Evolutionary conservation across 2,113 vertebrate species (phyloP).

Genomic region (Brienomyrus longianalis): DNA sequence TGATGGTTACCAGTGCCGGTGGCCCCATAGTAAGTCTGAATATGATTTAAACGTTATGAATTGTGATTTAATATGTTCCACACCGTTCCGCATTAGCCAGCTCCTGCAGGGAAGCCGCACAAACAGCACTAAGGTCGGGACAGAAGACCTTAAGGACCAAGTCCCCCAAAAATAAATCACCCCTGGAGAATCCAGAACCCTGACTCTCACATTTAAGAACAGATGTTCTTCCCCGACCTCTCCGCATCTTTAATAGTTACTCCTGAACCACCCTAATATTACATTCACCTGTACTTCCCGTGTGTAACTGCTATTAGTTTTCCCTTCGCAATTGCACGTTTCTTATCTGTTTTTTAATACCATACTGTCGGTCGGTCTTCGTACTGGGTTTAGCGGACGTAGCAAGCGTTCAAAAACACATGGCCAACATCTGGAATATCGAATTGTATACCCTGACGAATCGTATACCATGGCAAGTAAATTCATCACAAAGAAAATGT

Average conservation of each 20-base stretch:
- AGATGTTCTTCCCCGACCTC: no score
- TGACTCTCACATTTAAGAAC: background rate
- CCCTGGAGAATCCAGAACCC: background rate
- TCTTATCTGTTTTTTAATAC: background rate
- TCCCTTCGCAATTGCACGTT: no score
- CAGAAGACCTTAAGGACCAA: no score
- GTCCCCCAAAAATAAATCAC: background rate
- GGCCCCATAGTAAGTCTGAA: no score
- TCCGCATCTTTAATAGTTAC: background rate
- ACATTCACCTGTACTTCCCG: background rate
- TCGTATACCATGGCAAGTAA: no score
- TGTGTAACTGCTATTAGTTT: background rate
- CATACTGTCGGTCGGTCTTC: background rate
- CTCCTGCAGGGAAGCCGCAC: no score
- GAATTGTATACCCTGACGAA: no score
- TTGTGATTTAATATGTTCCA: no score
- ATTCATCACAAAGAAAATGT: background rate
- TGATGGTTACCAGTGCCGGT: no score
- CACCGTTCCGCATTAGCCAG: no score
- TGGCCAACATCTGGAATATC: background rate
- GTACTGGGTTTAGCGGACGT: background rate
- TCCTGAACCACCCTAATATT: background rate
- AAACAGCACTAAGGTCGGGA: no score
- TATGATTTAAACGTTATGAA: no score
- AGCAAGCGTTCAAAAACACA: background rate